These are phyloP conservation scores for Sminthurinus aureus DNA, from an alignment of 2,888 invertebrate genomes.

Conservation along the genomic window DNA sequence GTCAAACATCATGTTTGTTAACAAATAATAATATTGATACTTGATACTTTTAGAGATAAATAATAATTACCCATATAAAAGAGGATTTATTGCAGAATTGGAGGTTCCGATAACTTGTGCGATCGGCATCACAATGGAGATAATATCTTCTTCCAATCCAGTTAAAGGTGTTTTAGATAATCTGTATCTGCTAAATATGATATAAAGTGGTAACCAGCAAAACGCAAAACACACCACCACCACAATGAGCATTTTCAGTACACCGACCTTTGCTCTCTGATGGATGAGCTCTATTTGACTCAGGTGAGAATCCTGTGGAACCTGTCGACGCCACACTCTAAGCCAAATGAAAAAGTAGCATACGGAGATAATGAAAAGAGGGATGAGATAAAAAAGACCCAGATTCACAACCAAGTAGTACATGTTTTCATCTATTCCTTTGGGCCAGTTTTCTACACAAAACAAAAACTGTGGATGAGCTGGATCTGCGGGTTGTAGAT, in stretches of 20 bases:
- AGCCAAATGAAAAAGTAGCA: conserved; percentile 68
- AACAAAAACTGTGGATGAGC: conserved; percentile 72
- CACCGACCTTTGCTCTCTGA: conserved; percentile 62
- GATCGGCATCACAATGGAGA: conserved; percentile 64
- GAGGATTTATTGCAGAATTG: conserved; percentile 69
- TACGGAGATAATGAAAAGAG: conserved; percentile 66
- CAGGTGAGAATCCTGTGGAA: conserved; percentile 63
- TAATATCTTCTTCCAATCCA: conserved; percentile 60
- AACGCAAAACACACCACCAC: conserved; percentile 68
- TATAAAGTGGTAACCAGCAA: conserved; percentile 68
- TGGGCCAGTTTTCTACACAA: conserved; percentile 66
- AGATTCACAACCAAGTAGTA: conserved; percentile 68
- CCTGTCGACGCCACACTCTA: conserved; percentile 64
- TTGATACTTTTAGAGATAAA: no score
- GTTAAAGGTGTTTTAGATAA: conserved; percentile 60
- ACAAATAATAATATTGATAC: no score
- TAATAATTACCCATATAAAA: conserved; percentile 64
- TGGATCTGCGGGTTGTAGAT: conserved; percentile 5
- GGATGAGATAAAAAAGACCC: conserved; percentile 67
- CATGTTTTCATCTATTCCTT: conserved; percentile 63
- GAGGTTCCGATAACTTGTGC: conserved; percentile 68
- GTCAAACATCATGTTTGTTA: no score
- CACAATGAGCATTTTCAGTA: conserved; percentile 67
- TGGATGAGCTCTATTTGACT: conserved; percentile 61
- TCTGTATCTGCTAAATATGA: conserved; percentile 64